These are phyloP conservation scores for Lissonota sp. DNA, from an alignment of 2,888 invertebrate genomes.

Conservation along the genomic window DNA sequence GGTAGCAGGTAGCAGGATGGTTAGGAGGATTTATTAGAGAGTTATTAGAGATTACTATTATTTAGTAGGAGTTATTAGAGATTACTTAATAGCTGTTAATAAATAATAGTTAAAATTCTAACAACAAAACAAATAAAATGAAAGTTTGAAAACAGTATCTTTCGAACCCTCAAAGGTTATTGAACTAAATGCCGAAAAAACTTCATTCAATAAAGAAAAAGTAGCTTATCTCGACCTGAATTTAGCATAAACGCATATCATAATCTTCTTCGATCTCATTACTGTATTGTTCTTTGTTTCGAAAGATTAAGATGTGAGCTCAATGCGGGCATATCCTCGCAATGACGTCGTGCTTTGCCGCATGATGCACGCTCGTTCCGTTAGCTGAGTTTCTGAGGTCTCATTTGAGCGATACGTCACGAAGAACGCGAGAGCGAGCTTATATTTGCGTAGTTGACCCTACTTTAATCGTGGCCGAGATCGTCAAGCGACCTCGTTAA, in stretches of 20 bases:
- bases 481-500: constrained; percentile 65
- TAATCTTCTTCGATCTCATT: constrained; percentile 25
- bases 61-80: too few relatives aligned
- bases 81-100: too few relatives aligned
- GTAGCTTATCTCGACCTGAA: too few relatives aligned
- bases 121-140: too few relatives aligned
- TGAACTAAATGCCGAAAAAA: too few relatives aligned
- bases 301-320: constrained; percentile 48
- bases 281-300: constrained; percentile 38
- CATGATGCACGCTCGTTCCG: constrained; percentile 13
- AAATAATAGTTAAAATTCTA: too few relatives aligned
- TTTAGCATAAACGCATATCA: background rate
- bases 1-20: too few relatives aligned
- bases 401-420: constrained; percentile 21
- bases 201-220: too few relatives aligned
- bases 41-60: too few relatives aligned
- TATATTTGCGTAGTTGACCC: constrained; percentile 66
- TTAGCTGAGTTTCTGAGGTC: constrained; percentile 5
- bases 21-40: too few relatives aligned
- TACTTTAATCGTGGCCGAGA: constrained; percentile 67
- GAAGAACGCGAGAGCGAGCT: constrained; percentile 15
- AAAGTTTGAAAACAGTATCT: too few relatives aligned
- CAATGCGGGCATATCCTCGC: constrained; percentile 31
- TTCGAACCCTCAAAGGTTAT: too few relatives aligned
- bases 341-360: constrained; percentile 22